phyloP scores from a whole-genome alignment of 2,888 invertebrate genomes.

The Subacronicta megacephala region DNA sequence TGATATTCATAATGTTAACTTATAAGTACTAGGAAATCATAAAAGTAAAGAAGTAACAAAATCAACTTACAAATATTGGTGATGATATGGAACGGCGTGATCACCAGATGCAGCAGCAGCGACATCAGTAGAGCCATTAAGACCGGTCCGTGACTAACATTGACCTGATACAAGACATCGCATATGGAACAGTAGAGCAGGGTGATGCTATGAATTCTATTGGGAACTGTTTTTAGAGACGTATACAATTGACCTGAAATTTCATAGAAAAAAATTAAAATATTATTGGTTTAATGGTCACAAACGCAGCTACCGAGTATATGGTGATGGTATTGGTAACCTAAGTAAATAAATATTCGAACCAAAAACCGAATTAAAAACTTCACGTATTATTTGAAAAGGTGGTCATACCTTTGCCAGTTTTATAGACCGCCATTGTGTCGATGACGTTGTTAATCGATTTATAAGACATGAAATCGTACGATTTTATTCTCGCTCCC shows the following conservation, averaged over 20 bases:
- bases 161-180: slow-evolving; percentile 75
- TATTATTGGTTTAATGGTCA: too few relatives aligned
- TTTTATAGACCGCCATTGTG: slow-evolving; percentile 30
- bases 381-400: too few relatives aligned
- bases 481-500: background rate
- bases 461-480: slow-evolving; percentile 9
- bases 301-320: too few relatives aligned
- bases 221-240: slow-evolving; percentile 26
- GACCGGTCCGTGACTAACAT: slow-evolving; percentile 73
- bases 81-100: slow-evolving; percentile 85
- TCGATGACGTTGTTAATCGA: slow-evolving; percentile 39
- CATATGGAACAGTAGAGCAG: slow-evolving; percentile 76
- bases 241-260: slow-evolving; percentile 13
- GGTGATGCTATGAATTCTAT: slow-evolving; percentile 55
- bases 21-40: too few relatives aligned
- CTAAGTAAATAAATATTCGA: too few relatives aligned
- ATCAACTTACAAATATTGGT: slow-evolving; percentile 65
- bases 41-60: background rate
- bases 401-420: slow-evolving; percentile 6
- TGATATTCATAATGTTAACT: too few relatives aligned
- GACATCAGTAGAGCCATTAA: slow-evolving; percentile 75
- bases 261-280: too few relatives aligned
- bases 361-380: too few relatives aligned
- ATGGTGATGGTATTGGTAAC: too few relatives aligned
- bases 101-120: slow-evolving; percentile 84